Base-by-base conservation (phyloP, 2,113 vertebrate genomes). In the Bungarus multicinctus region DNA sequence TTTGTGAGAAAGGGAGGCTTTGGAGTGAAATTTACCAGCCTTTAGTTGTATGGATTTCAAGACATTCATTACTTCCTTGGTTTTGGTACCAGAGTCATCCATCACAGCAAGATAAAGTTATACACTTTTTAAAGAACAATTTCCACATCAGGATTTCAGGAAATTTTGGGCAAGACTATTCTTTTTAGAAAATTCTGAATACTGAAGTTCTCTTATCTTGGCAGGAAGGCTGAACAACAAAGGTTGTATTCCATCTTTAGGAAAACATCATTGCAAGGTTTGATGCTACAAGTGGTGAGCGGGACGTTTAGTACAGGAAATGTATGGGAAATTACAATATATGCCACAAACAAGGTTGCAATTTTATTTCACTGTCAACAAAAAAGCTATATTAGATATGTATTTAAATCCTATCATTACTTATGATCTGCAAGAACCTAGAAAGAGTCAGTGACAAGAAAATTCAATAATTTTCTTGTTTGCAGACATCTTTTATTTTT, bases 11-110 rank as follows among this genome's bases (percentile, higher is more conserved):
- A 64, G 25, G 58, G 11, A 64, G 27, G 58, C 57, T 25, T 58
- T 58, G 23, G 57, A 8, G 23, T 25, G 2, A 58, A 25, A 58
- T 58, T 58, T 58, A 25, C 7, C 57, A 25, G 8, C 8, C 57
- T 25, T 57, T 57, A 57, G 6, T 57, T 23, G 50, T 58, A 58
- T 3, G 7, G 7, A 9, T 58, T 58, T 58, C 57, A 58, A 25
- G 57, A 9, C 34, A 95, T 97, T 96, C 27, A 98, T 93, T 81
- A 96, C 96, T 8, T 96, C 96, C 88, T 69, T 96, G 45, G 97
- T 97, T 81, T 98, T 97, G n/a, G 98, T 97, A 34, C 95, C 96
- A 87, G 98, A 99, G 95, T 98, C 98, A 93, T 99, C 98, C 0
- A 92, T 96, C 94, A 98, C 95, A 39, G 93, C 95, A 92, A 99